These are phyloP conservation scores for Aphaenogaster ashmeadi DNA, from an alignment of 1,140 invertebrate species.

Conservation along the genomic window DNA sequence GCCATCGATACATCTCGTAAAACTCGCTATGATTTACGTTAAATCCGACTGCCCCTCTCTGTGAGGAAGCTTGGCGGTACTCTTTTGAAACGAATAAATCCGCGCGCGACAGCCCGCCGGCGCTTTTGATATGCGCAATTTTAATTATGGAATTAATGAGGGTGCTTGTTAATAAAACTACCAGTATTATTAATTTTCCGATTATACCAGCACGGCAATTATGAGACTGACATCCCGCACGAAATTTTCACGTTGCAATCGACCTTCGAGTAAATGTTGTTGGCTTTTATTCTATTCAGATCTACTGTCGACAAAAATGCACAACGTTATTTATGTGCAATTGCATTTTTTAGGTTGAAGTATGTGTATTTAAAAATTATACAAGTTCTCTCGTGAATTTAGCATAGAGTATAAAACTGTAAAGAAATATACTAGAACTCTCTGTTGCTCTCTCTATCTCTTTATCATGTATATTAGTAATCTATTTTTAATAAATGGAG, in stretches of 20 bases:
- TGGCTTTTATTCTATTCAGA: not conserved
- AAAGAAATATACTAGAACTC: not conserved
- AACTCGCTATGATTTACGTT: slow-evolving; percentile 46
- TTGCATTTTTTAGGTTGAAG: not conserved
- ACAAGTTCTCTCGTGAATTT: not conserved
- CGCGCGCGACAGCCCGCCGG: slow-evolving; percentile 21
- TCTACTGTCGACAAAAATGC: not conserved
- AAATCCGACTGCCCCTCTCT: not conserved
- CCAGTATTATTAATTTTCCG: slow-evolving; percentile 60
- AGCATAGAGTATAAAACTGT: not conserved
- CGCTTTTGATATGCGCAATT: slow-evolving; percentile 56
- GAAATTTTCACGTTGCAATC: slow-evolving; percentile 42
- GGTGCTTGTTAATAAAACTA: slow-evolving; percentile 60
- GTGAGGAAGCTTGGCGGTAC: not conserved
- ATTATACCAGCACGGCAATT: slow-evolving; percentile 46
- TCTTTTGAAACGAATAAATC: slow-evolving; percentile 54
- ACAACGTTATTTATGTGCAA: not conserved
- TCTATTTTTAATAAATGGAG: slow-evolving; percentile 28
- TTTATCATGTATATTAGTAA: not conserved
- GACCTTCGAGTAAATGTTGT: slow-evolving; percentile 13
- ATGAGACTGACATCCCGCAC: slow-evolving; percentile 25
- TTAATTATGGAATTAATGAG: slow-evolving; percentile 62
- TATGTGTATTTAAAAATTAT: not conserved
- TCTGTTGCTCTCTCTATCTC: not conserved
- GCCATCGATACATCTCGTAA: slow-evolving; percentile 48